Evolutionary conservation across 2,797 vertebrate genomes (phyloP), one percentile per base, ranked within the genome.

Genomic region (Acropternis orthonyx): DNA sequence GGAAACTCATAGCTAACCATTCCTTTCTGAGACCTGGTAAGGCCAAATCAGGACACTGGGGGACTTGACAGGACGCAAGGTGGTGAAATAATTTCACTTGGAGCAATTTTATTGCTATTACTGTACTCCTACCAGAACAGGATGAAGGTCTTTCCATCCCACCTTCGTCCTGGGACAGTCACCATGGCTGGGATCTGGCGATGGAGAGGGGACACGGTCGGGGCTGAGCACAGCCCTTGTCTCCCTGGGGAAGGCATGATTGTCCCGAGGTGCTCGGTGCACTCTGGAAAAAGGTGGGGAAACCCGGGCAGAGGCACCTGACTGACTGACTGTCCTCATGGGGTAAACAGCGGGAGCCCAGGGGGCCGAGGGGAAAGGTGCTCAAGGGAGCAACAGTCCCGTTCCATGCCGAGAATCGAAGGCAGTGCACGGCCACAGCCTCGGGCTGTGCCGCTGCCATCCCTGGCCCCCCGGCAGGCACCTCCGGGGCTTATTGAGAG

Each of bases 201-300:
- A 37, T 12, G 22, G 49, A 51, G 30, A 36, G 13, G 23, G 13
- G 27, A 36, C 17, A 5, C 12, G 9, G 51, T 0, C 0, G 4
- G 34, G 32, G 37, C 72, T 46, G 43, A 75, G 51, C 13, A 4
- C 71, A 55, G 46, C 37, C 6, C n/a, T 15, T 3, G 8, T 22
- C 22, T 21, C 63, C 32, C 34, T 4, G 1, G 14, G 18, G 28
- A 19, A 56, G 44, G n/a, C 41, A 1, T 0, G 62, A 36, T 1
- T 1, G 14, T 27, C 8, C 39, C 8, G 6, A 4, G 14, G 28
- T 1, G 23, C 34, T 8, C 2, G 34, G 43, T 5, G 16, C 63
- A 0, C 14, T 2, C 1, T 2, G 59, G 63, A 16, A 72, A 58
- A n/a, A 6, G 30, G 30, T 0, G 14, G 26, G 54, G 21, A 52